Evolutionary conservation across 2,113 vertebrate species (phyloP).

Genomic region (Microtus oregoni): DNA sequence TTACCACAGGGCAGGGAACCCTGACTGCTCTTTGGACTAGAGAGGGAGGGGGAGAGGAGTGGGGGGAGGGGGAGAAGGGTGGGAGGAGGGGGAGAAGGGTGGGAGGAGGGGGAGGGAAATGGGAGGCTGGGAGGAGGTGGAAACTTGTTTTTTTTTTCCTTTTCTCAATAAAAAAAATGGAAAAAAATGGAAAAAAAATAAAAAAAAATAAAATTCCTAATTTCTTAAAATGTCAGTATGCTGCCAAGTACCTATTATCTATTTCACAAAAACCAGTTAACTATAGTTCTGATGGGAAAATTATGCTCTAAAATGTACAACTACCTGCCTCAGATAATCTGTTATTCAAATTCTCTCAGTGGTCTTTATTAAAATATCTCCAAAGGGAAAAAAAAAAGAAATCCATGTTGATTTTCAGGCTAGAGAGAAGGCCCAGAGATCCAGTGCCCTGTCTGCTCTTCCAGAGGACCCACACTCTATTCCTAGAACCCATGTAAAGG

Average conservation of each 20-base stretch:
- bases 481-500: neutral
- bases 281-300: neutral
- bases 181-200: too few relatives aligned
- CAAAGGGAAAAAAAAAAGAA: too few relatives aligned
- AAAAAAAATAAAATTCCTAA: constrained; percentile 3
- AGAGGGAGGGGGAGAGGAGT: too few relatives aligned
- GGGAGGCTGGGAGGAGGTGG: too few relatives aligned
- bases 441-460: neutral
- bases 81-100: too few relatives aligned
- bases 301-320: neutral
- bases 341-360: constrained; percentile 7
- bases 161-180: too few relatives aligned
- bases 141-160: too few relatives aligned
- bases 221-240: constrained; percentile 28
- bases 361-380: neutral
- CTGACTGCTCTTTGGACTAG: too few relatives aligned
- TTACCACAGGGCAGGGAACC: too few relatives aligned
- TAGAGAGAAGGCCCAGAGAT: neutral
- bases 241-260: neutral
- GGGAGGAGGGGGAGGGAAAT: too few relatives aligned
- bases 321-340: neutral
- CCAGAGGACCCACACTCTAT: neutral
- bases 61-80: too few relatives aligned
- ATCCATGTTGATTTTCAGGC: neutral
- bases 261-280: neutral